These are phyloP conservation scores for Mactra quadrangularis DNA, from an alignment of 1,140 invertebrate species.

Conservation along the genomic window DNA sequence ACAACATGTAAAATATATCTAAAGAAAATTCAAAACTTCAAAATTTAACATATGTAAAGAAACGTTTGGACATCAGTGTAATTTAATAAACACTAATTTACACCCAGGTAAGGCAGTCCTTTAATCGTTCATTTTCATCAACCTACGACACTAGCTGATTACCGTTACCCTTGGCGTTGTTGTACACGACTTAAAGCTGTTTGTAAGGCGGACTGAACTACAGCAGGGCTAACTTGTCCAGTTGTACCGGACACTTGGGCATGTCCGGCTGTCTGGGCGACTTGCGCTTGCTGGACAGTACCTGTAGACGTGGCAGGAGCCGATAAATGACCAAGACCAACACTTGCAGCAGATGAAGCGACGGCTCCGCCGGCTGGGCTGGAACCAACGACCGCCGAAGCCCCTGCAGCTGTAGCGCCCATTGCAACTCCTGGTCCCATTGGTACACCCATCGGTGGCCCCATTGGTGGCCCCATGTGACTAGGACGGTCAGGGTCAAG, in stretches of 20 bases:
- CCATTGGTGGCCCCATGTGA: not conserved
- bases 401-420: not conserved
- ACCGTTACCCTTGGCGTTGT: not conserved
- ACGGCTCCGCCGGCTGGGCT: not conserved
- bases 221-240: not conserved
- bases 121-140: no score
- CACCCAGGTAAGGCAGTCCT: no score
- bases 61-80: no score
- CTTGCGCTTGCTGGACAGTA: not conserved
- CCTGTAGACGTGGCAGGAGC: not conserved
- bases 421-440: not conserved
- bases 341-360: not conserved
- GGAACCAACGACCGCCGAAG: not conserved
- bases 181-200: constrained; percentile 13
- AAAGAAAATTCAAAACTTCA: no score
- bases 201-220: not conserved
- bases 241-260: no score
- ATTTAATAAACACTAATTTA: no score
- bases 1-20: no score
- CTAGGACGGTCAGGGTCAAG: not conserved
- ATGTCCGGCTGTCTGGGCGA: not conserved
- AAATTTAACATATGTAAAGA: no score
- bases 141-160: not conserved
- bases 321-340: not conserved
- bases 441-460: not conserved